Evolutionary conservation across 2,113 vertebrate species (phyloP).

Genomic region (Hyaena hyaena): DNA sequence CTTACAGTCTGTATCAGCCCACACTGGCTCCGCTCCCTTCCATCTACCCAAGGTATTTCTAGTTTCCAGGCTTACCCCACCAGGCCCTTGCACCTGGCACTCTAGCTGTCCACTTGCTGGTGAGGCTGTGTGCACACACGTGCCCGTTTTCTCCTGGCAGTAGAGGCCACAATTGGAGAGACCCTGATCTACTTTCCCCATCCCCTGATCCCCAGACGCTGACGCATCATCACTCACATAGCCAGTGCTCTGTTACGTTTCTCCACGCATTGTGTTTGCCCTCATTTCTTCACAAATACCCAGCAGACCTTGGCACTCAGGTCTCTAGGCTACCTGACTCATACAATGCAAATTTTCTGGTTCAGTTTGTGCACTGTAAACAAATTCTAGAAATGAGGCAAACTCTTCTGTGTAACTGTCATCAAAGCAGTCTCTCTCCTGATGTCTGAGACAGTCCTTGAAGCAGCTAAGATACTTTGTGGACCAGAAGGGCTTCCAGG

Average conservation of each 20-base stretch:
- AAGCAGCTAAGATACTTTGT: constrained; percentile 85
- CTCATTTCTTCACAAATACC: constrained; percentile 82
- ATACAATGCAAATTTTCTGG: constrained; percentile 78
- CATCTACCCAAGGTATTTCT: too few relatives aligned
- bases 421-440: constrained; percentile 79
- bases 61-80: background rate
- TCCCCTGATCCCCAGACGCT: background rate
- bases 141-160: background rate
- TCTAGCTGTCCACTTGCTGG: background rate
- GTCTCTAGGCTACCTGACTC: constrained; percentile 76
- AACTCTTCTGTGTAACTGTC: constrained; percentile 82
- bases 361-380: constrained; percentile 81
- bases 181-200: background rate
- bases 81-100: background rate
- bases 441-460: constrained; percentile 82
- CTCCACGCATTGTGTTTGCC: constrained; percentile 64
- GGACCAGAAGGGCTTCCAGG: constrained; percentile 82
- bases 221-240: background rate
- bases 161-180: background rate
- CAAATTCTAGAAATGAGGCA: constrained; percentile 84
- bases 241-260: constrained; percentile 65
- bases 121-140: background rate
- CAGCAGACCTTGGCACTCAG: constrained; percentile 84
- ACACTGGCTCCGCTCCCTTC: background rate
- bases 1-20: background rate